Evolutionary conservation across 1,140 invertebrate genomes (phyloP), one percentile per base, ranked within the genome.

Genomic region (Heliconius himera): DNA sequence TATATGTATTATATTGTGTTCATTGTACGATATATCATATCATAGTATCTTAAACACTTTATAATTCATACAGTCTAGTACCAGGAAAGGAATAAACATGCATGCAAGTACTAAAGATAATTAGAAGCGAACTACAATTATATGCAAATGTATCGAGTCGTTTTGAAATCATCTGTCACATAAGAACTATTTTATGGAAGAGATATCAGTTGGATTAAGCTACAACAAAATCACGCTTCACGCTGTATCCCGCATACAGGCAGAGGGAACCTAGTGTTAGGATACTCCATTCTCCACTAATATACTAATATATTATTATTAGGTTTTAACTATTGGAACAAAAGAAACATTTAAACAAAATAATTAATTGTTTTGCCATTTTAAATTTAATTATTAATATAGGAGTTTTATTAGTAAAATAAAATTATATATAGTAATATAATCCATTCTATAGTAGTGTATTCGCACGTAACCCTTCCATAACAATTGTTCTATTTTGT

Each of bases 141-240:
- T 91, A 93, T 94, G 91, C 88, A 90, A 93, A 94, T 94, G 84
- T 81, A 76, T 77, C 76, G 81, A 84, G 87, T 85, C 82, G 90
- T 91, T 93, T 94, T 93, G 91, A 86, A 93, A 93, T 84, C 85
- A 85, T 81, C 83, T 80, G 88, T 72, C 70, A 72, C 36, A 36
- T 11, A 3, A 72, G 70, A 72, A 72, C 3, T 13, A 11, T 72
- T 87, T 66, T 29, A 38, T 41, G 29, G 70, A 72, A 38, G 36
- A 38, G 70, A 6, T 16, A 72, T 72, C 41, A 46, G 16, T 46
- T 46, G 41, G 3, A 0, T 46, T 46, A 36, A 36, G 33, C 33
- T 8, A 6, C 8, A 36, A 36, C 33, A 36, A 6, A 36, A 6
- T 33, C 33, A 33, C 33, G 33, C 33, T 33, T 33, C 33, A 4